Percentiles rank a stretch among this genome's conserved stretches.
Evolutionary conservation across 2,113 vertebrate genomes (phyloP).

Genomic region (Euleptes europaea): DNA sequence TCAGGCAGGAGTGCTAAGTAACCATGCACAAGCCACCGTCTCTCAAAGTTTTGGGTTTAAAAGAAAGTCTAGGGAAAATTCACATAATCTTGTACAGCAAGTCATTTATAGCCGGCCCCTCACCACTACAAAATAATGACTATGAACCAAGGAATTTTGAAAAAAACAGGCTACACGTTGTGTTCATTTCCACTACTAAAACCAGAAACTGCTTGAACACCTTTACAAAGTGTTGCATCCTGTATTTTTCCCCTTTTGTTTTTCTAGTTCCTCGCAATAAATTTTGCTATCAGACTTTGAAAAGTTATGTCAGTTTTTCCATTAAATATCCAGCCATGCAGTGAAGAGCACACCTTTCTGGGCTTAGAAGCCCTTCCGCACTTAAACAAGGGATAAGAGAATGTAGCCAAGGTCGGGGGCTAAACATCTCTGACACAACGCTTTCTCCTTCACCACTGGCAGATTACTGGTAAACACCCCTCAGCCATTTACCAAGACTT

Average conservation of each 20-base stretch:
- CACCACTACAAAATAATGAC: no score
- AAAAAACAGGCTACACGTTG: background rate
- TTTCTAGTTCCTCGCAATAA: background rate
- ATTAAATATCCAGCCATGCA: background rate
- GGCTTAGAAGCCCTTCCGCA: background rate
- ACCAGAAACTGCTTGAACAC: background rate
- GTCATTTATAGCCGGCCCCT: no score
- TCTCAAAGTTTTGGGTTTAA: no score
- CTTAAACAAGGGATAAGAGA: background rate
- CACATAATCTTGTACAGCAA: no score
- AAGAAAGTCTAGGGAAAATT: no score
- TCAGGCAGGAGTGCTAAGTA: background rate
- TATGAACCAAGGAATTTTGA: background rate
- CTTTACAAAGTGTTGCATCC: background rate
- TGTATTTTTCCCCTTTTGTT: background rate
- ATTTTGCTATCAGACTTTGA: background rate
- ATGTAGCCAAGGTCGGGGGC: no score
- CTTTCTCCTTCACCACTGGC: background rate
- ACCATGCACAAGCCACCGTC: background rate
- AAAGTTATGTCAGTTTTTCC: background rate
- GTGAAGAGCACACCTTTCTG: background rate
- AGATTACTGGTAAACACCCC: background rate
- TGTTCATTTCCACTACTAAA: background rate
- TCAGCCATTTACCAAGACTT: accelerated
- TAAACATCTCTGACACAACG: background rate